Conservation (phyloP, 1,140 invertebrate species). For the Patella vulgata region DNA sequence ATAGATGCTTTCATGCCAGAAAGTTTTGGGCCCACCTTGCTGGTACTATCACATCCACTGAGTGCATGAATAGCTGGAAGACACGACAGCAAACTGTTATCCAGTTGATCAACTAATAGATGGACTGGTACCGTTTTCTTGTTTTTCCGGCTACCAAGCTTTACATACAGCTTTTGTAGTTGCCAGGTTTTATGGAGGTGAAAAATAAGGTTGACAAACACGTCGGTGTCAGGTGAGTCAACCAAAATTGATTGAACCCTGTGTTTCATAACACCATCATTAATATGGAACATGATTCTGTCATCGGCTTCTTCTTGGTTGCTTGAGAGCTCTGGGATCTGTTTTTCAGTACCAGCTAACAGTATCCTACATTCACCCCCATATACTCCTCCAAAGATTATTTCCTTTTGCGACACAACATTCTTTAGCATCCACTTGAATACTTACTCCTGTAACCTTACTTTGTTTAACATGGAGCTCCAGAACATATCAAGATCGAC, state of each 20-base stretch:
- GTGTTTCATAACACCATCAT: no score
- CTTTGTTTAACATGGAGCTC: slow-evolving; percentile 1
- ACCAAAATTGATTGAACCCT: no score
- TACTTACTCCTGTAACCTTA: not conserved
- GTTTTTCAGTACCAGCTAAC: slow-evolving; percentile 1
- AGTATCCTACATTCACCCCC: slow-evolving; percentile 1
- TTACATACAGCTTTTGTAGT: not conserved
- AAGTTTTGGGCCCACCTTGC: not conserved
- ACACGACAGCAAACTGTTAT: no score
- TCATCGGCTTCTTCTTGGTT: slow-evolving; percentile 3
- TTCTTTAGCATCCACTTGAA: slow-evolving; percentile 1
- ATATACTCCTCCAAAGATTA: slow-evolving; percentile 1
- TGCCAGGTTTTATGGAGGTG: no score
- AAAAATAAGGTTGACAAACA: no score
- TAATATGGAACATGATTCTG: slow-evolving; percentile 1
- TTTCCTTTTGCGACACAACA: not conserved
- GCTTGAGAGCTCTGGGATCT: slow-evolving; percentile 1
- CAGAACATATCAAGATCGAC: no score
- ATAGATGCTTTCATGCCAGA: slow-evolving; percentile 1
- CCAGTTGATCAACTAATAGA: no score
- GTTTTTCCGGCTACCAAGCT: not conserved
- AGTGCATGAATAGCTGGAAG: no score
- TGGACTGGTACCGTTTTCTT: slow-evolving; percentile 1
- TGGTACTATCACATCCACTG: slow-evolving; percentile 1
- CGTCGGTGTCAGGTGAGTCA: no score